Percentiles rank a stretch among this genome's conserved stretches.
phyloP scores from a whole-genome alignment of 1,140 invertebrate genomes.

The Ceratina calcarata region DNA sequence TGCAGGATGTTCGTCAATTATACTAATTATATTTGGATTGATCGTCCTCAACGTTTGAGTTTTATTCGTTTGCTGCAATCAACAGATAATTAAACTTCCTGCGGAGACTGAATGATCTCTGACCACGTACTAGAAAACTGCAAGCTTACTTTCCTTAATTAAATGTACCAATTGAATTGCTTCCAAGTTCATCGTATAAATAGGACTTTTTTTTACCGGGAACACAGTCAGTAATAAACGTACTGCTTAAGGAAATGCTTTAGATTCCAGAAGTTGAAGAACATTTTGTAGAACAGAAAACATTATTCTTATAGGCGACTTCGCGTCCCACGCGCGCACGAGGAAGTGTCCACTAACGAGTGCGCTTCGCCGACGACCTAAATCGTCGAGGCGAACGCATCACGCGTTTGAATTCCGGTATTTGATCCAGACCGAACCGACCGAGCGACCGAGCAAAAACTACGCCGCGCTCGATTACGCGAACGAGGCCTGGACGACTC shows the following conservation, averaged over 20 bases:
- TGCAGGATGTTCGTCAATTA: not conserved
- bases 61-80: constrained; percentile 19
- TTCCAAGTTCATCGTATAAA: not conserved
- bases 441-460: constrained; percentile 21
- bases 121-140: not conserved
- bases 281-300: too few relatives aligned
- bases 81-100: constrained; percentile 30
- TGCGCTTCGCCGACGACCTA: constrained; percentile 49
- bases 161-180: not conserved
- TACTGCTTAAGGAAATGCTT: too few relatives aligned
- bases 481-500: not conserved
- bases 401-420: constrained; percentile 48
- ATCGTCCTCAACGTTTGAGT: constrained; percentile 1
- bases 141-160: not conserved
- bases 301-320: not conserved
- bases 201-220: too few relatives aligned
- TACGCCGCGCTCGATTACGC: not conserved
- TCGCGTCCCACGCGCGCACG: constrained; percentile 34
- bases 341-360: constrained; percentile 55
- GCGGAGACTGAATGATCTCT: constrained; percentile 1
- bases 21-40: not conserved
- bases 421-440: constrained; percentile 18
- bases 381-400: constrained; percentile 44
- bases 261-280: too few relatives aligned
- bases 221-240: not conserved